These are phyloP conservation scores for Bombus confusus DNA, from an alignment of 1,140 invertebrate genomes.

Conservation along the genomic window DNA sequence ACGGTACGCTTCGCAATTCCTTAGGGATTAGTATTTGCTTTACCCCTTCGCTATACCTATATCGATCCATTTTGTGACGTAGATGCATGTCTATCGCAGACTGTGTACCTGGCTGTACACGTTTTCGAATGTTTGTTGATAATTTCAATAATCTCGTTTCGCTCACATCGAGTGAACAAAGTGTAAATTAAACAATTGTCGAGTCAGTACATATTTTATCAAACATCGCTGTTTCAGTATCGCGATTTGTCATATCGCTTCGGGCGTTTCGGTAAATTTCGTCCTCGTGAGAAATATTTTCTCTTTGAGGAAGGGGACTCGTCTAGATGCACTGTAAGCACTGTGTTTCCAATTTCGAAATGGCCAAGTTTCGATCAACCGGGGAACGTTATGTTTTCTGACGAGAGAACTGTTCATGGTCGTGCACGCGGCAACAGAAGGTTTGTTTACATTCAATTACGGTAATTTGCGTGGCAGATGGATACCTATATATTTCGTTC, in stretches of 20 bases:
- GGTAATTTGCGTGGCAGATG: slow-evolving; percentile 7
- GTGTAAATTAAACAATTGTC: slow-evolving; percentile 9
- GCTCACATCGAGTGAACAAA: slow-evolving; percentile 3
- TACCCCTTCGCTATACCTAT: slow-evolving; percentile 30
- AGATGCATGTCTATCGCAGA: neutral
- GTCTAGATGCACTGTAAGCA: neutral
- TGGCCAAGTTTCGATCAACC: slow-evolving; percentile 19
- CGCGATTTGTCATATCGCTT: neutral
- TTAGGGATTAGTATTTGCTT: slow-evolving; percentile 66
- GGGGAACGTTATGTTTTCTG: neutral
- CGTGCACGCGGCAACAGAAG: neutral
- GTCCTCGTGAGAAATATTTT: too few species aligned
- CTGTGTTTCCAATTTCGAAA: slow-evolving; percentile 16
- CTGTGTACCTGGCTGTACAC: neutral
- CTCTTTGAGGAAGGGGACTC: too few species aligned
- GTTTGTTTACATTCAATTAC: slow-evolving; percentile 30
- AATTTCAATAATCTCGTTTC: slow-evolving; percentile 40
- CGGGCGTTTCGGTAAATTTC: neutral
- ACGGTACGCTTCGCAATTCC: slow-evolving; percentile 49
- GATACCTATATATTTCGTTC: neutral
- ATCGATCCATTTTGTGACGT: slow-evolving; percentile 49
- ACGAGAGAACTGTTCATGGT: neutral
- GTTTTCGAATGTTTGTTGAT: slow-evolving; percentile 5
- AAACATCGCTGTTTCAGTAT: neutral
- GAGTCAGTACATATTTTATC: neutral